Evolutionary conservation across 2,797 vertebrate species (phyloP), one percentile per base, ranked within the genome.

Genomic region (Poeciliopsis gracilis): DNA sequence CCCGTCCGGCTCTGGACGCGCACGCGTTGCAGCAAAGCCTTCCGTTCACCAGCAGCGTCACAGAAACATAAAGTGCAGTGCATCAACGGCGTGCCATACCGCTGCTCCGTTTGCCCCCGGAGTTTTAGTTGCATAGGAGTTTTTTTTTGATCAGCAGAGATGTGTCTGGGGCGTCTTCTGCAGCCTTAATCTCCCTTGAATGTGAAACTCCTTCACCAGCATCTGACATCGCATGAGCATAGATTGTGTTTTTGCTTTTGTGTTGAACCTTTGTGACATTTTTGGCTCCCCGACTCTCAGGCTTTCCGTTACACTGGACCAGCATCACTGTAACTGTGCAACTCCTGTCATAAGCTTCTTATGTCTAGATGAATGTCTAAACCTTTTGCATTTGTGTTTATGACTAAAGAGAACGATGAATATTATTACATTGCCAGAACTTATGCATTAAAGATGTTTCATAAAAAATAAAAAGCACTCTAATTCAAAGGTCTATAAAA

Each of bases 171-270:
- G 88, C 75, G 5, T n/a, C 70, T 85, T 72, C 81, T 72, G 78
- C 77, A 79, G 88, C 82, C 90, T 94, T 81, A 92, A 20, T 87
- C 38, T 95, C 93, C 77, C 89, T 91, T 77, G 94, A 96, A 93
- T 95, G 94, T 93, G 93, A 95, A 86, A 87, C 88, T 93, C 82
- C 88, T 95, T 81, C 95, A 96, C 89, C 93, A 95, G 90, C 94
- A 95, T 88, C 93, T 91, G 74, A 90, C 87, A 73, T 91, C 92
- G 83, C 93, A 95, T 79, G 88, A 89, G 33, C 73, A 18, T 87
- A 71, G 84, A 81, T 88, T 83, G 47, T 70, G 0, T 61, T 77
- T 67, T 55, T 23, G 3, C 81, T 72, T 61, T 61, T 12, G 61
- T 76, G 67, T 47, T 72, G 71, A 36, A 12, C 12, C 66, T 69